phyloP scores from a whole-genome alignment of 2,797 vertebrate species.

The Peromyscus aztecus region DNA sequence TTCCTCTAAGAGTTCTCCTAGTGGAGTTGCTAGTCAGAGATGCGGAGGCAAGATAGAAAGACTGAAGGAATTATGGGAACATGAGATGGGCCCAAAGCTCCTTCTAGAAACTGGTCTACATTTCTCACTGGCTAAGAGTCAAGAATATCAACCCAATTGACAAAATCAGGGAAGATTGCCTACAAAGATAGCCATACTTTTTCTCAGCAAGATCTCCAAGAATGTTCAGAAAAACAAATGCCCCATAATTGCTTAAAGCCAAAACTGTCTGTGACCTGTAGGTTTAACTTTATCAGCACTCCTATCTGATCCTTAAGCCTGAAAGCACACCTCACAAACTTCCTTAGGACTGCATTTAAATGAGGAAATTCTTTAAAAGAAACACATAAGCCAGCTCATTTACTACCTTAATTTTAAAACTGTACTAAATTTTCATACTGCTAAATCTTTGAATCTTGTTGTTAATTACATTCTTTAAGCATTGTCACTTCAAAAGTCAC shows the following conservation, averaged over 20 bases:
- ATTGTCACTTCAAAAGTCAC: background rate
- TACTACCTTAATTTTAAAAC: background rate
- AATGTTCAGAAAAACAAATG: background rate
- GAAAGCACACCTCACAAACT: too few relatives aligned
- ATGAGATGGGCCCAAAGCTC: background rate
- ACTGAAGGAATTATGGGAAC: background rate
- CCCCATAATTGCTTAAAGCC: background rate
- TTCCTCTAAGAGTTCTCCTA: background rate
- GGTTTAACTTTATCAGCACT: background rate
- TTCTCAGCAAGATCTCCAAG: background rate
- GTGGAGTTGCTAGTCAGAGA: background rate
- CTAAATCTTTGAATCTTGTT: background rate
- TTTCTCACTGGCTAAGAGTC: background rate
- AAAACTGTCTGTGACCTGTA: background rate
- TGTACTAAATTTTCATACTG: background rate
- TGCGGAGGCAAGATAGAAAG: background rate
- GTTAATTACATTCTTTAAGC: background rate
- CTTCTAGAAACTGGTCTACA: background rate
- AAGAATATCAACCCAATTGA: background rate
- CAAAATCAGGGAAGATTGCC: background rate
- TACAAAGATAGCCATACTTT: background rate
- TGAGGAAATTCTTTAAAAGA: background rate
- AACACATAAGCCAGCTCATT: background rate
- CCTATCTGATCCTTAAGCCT: background rate
- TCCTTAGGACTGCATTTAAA: background rate